A percentile compares a stretch with the other conserved stretches of the same genome.
These are phyloP conservation scores for Pemphigus obesinymphae DNA, from an alignment of 1,140 invertebrate species.

Conservation along the genomic window DNA sequence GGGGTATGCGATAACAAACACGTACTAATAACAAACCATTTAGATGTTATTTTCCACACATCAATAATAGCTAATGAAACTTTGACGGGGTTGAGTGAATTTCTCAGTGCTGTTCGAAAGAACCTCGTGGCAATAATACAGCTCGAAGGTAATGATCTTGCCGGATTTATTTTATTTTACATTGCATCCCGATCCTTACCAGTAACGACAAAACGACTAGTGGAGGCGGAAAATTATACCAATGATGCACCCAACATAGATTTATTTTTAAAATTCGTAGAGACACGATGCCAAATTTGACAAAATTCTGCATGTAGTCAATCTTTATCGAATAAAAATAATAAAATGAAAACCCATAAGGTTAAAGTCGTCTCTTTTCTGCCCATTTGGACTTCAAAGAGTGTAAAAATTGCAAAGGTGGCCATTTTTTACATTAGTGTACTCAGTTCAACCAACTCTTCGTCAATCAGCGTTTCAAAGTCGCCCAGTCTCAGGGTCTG, in stretches of 20 bases:
- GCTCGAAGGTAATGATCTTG: neutral
- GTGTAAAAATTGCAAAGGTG: neutral
- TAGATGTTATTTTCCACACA: neutral
- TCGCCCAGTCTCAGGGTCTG: neutral
- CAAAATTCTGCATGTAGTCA: neutral
- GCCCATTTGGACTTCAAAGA: too few relatives aligned
- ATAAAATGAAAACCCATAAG: neutral
- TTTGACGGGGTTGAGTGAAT: too few relatives aligned
- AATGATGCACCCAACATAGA: neutral
- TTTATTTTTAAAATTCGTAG: neutral
- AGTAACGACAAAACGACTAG: neutral
- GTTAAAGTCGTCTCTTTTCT: too few relatives aligned
- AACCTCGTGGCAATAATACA: neutral
- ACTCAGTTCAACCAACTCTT: neutral
- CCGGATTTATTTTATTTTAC: neutral
- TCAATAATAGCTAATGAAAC: too few relatives aligned
- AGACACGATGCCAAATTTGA: neutral
- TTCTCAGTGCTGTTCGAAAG: too few relatives aligned
- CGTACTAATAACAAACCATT: neutral
- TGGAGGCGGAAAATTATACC: neutral
- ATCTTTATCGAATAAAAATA: neutral
- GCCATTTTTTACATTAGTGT: neutral
- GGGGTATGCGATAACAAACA: neutral
- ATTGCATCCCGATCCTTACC: neutral
- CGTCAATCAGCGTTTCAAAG: neutral